These are phyloP conservation scores for Esox niger DNA, from an alignment of 2,113 vertebrate genomes.

Conservation along the genomic window DNA sequence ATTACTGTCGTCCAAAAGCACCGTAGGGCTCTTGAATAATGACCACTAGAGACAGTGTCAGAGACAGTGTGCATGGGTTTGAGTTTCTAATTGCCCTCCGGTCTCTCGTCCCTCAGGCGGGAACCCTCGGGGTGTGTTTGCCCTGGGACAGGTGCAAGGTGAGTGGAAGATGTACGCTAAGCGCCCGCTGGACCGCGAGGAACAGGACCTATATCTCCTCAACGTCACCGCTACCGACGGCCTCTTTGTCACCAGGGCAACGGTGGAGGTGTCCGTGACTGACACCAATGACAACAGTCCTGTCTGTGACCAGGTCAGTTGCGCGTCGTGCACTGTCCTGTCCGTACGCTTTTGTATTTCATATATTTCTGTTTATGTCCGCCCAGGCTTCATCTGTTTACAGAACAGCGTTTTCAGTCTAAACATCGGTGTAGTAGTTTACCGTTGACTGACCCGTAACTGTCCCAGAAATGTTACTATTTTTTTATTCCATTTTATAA, in stretches of 20 bases:
- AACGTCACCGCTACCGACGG: slow-evolving; percentile 94
- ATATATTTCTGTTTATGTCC: too few relatives aligned
- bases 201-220: slow-evolving; percentile 84
- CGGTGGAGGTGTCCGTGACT: slow-evolving; percentile 85
- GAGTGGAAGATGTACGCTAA: slow-evolving; percentile 98
- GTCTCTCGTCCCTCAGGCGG: slow-evolving; percentile 72
- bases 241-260: slow-evolving; percentile 86
- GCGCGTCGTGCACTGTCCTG: neutral
- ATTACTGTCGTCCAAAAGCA: too few relatives aligned
- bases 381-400: too few relatives aligned
- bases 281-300: slow-evolving; percentile 95
- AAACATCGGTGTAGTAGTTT: neutral
- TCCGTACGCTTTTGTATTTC: neutral
- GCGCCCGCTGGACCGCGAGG: slow-evolving; percentile 86
- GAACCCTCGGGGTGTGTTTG: slow-evolving; percentile 87
- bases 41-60: too few relatives aligned
- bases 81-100: slow-evolving; percentile 1
- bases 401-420: too few relatives aligned
- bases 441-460: neutral
- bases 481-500: too few relatives aligned
- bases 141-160: slow-evolving; percentile 88
- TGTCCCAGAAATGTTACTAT: too few relatives aligned
- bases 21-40: too few relatives aligned
- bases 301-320: slow-evolving; percentile 85
- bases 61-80: neutral